Base-by-base conservation (phyloP, 2,888 invertebrate species). In the Hirtodrosophila alboralis region DNA sequence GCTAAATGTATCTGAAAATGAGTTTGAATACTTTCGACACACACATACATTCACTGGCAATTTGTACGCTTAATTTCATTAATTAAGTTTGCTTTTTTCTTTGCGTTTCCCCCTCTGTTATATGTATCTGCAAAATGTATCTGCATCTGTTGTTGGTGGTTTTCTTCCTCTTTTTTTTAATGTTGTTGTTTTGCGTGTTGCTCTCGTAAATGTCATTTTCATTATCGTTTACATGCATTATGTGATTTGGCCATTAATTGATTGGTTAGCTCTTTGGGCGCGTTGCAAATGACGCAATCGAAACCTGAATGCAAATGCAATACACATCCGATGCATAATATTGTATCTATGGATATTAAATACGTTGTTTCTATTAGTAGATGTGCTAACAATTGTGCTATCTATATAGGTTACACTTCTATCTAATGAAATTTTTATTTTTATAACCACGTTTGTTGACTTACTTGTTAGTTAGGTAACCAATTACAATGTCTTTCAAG, bases 201-300 rank as follows among this genome's bases (percentile, higher is more conserved):
- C 59, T 47, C 48, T 47, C 12, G 38, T 62, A 68, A 79, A 75
- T 78, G 66, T 56, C 78, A 63, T 79, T 84, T 81, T 81, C 84
- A 79, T 79, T 79, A 79, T 81, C 85, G 61, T 75, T 81, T 71
- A 77, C 84, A 84, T 81, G 75, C 85, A 84, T 84, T 79, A 79
- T 79, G 81, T 84, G 81, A 84, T 79, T 79, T 84, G 71, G 68
- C 58, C 73, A 71, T 84, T 84, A 79, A 79, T 84, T 77, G 81
- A 78, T 84, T 78, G 78, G 81, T 62, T 71, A 52, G 47, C 57
- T 60, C 37, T 52, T 36, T 58, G 51, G 41, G 40, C 18, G 52
- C 49, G 36, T 16, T 34, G 43, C 70, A 52, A 73, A 54, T 76
- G 76, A 77, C 80, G 76, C 47, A 62, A 74, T 64, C 44, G 57